A percentile compares a stretch with the other conserved stretches of the same genome.
Evolutionary conservation across 1,140 invertebrate species (phyloP).

Genomic region (Zaprionus ghesquierei): DNA sequence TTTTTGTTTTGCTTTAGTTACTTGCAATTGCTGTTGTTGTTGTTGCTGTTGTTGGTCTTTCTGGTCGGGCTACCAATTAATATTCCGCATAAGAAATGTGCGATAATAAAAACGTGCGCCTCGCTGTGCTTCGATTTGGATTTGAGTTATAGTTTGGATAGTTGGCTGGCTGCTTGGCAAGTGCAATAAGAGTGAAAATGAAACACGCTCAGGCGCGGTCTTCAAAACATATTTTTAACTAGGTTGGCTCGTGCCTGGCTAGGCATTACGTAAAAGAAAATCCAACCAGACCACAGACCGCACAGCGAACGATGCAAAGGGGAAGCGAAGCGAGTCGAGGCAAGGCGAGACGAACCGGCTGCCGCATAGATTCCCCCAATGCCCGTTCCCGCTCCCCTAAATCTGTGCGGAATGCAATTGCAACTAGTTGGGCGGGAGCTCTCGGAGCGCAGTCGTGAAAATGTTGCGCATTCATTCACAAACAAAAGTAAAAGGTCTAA

Average conservation of each 20-base stretch:
- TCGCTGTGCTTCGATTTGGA: slow-evolving; percentile 14
- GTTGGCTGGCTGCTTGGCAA: slow-evolving; percentile 23
- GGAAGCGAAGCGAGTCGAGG: slow-evolving; percentile 3
- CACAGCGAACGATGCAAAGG: not conserved
- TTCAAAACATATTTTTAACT: slow-evolving; percentile 46
- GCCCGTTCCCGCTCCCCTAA: not conserved
- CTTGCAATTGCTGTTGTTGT: slow-evolving; percentile 12
- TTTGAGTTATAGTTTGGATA: slow-evolving; percentile 10
- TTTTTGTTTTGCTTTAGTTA: slow-evolving; percentile 25
- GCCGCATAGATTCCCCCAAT: slow-evolving; percentile 17
- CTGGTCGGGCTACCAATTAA: slow-evolving; percentile 33
- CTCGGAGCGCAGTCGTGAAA: slow-evolving; percentile 25
- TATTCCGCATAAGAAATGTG: slow-evolving; percentile 68
- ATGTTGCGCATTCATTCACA: slow-evolving; percentile 52
- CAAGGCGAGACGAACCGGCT: slow-evolving; percentile 15
- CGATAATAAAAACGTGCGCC: slow-evolving; percentile 72
- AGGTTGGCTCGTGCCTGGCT: slow-evolving; percentile 64
- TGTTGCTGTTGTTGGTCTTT: not conserved
- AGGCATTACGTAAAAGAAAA: slow-evolving; percentile 74
- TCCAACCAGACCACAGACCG: slow-evolving; percentile 29
- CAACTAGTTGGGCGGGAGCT: slow-evolving; percentile 46
- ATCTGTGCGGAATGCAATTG: slow-evolving; percentile 47
- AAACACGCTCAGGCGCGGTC: slow-evolving; percentile 4
- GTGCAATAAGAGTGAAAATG: slow-evolving; percentile 63
- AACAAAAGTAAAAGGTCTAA: slow-evolving; percentile 46